Evolutionary conservation across 2,797 vertebrate genomes (phyloP).

Genomic region (Hipposideros larvatus): DNA sequence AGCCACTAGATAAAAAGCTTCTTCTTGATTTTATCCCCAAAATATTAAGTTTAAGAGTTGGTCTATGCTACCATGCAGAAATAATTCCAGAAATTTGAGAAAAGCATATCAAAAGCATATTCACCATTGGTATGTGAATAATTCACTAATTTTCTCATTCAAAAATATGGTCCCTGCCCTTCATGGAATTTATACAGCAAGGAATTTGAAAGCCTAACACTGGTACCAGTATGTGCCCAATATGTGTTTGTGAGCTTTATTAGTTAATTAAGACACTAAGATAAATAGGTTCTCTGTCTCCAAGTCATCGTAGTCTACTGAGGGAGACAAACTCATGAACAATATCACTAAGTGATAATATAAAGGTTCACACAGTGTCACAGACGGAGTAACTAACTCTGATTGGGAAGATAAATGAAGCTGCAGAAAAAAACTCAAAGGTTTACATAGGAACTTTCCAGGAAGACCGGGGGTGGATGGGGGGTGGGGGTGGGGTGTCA

Average conservation of each 20-base stretch:
- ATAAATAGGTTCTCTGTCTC: background rate
- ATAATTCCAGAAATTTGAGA: background rate
- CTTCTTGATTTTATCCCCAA: background rate
- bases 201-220: background rate
- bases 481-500: background rate
- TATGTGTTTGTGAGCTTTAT: background rate
- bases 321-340: background rate
- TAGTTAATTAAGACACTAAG: background rate
- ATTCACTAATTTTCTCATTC: background rate
- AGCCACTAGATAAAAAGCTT: background rate
- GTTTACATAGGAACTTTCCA: background rate
- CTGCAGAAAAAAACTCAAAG: background rate
- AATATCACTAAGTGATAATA: background rate
- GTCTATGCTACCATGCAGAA: background rate
- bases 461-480: background rate
- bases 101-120: background rate
- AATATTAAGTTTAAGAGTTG: background rate
- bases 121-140: background rate
- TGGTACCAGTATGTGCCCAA: background rate
- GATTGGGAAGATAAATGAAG: background rate
- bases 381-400: background rate
- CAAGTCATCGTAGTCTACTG: background rate
- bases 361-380: background rate
- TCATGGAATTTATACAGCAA: background rate
- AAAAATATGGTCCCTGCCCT: background rate